phyloP scores from a whole-genome alignment of 2,113 vertebrate genomes.

The Beaufortia kweichowensis region DNA sequence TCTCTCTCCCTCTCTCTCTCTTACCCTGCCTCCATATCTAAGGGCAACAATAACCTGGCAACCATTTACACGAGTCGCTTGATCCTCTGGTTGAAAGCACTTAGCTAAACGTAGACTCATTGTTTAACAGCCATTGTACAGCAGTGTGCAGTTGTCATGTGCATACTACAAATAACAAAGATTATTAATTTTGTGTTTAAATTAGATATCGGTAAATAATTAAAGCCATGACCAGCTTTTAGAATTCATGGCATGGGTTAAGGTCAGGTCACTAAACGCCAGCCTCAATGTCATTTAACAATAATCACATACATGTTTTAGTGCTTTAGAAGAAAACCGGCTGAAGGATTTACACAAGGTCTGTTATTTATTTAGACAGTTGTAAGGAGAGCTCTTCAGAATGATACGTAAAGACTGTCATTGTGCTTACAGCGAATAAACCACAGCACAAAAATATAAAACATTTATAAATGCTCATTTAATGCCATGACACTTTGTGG shows the following conservation, averaged over 20 bases:
- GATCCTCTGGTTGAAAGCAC: slow-evolving; percentile 69
- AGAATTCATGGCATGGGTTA: background rate
- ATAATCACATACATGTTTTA: slow-evolving; percentile 12
- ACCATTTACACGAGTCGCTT: slow-evolving; percentile 72
- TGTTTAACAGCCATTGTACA: slow-evolving; percentile 53
- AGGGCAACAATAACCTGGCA: slow-evolving; percentile 86
- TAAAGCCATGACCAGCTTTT: background rate
- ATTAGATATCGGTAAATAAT: background rate
- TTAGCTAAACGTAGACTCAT: slow-evolving; percentile 56
- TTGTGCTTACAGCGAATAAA: background rate
- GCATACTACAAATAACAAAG: background rate
- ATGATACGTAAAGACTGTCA: background rate
- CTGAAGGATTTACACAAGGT: background rate
- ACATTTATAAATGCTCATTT: too few relatives aligned
- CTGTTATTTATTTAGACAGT: slow-evolving; percentile 15
- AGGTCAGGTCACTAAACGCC: background rate
- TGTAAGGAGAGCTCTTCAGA: slow-evolving; percentile 11
- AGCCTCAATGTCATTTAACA: background rate
- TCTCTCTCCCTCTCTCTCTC: slow-evolving; percentile 58
- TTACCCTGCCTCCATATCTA: slow-evolving; percentile 68
- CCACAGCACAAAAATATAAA: too few relatives aligned
- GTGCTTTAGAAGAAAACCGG: slow-evolving; percentile 9
- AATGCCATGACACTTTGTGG: background rate
- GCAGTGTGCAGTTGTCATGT: slow-evolving; percentile 5
- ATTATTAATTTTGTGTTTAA: background rate